Percentiles rank a stretch among this genome's conserved stretches.
These are phyloP conservation scores for Yponomeuta evonymella DNA, from an alignment of 2,888 invertebrate species.

Conservation along the genomic window DNA sequence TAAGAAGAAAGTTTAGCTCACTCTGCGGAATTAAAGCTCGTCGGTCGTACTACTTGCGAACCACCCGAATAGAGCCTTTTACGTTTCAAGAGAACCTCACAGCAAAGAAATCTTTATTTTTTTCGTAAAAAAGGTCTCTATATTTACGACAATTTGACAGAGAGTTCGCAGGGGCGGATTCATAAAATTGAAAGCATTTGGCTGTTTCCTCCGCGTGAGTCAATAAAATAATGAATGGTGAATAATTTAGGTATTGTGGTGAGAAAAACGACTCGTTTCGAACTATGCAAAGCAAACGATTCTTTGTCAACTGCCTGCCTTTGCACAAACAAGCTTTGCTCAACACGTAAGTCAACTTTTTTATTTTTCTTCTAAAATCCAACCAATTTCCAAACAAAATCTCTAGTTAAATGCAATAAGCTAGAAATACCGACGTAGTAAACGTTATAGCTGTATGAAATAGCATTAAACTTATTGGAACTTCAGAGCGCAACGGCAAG, in stretches of 20 bases:
- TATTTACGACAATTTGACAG: background rate
- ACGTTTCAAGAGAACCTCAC: background rate
- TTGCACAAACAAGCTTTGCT: background rate
- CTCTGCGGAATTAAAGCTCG: background rate
- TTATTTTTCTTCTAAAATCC: background rate
- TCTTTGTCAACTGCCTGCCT: background rate
- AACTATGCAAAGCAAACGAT: background rate
- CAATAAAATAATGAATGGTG: background rate
- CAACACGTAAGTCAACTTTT: background rate
- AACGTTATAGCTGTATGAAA: no score
- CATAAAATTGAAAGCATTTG: constrained; percentile 10
- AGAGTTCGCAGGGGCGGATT: background rate
- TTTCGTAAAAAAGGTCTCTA: background rate
- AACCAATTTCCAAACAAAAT: background rate
- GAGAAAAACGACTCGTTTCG: background rate
- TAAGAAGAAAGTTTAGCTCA: background rate
- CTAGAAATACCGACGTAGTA: no score
- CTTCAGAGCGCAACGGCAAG: no score
- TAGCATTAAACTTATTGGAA: no score
- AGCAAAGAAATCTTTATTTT: background rate
- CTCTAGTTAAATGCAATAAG: background rate
- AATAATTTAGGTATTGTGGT: background rate
- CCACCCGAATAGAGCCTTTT: background rate
- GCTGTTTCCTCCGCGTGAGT: background rate
- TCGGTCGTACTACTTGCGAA: background rate